Conservation (phyloP, 2,113 vertebrate genomes). For the Spea bombifrons region DNA sequence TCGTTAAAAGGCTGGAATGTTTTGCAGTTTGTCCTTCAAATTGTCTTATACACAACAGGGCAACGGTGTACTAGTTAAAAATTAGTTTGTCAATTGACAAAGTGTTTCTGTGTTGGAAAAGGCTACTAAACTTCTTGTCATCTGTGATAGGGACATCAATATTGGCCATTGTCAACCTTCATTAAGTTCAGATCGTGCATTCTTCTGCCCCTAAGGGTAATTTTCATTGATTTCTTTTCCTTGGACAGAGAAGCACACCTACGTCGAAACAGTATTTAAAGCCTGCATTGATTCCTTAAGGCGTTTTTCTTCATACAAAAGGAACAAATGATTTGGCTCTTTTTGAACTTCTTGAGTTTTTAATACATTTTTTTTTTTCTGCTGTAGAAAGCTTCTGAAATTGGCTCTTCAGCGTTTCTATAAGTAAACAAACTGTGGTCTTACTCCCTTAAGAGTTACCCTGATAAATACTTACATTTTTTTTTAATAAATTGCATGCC, state of each 20-base stretch:
- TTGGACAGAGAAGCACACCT: slow-evolving; percentile 52
- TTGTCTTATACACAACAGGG: not conserved
- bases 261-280: slow-evolving; percentile 52
- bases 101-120: slow-evolving; percentile 55
- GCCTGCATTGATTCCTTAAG: slow-evolving; percentile 48
- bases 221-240: slow-evolving; percentile 63
- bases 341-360: slow-evolving; percentile 32
- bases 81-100: slow-evolving; percentile 51
- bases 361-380: not conserved
- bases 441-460: not conserved
- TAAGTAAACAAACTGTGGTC: not conserved
- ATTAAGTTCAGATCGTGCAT: slow-evolving; percentile 62
- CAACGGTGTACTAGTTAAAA: not conserved
- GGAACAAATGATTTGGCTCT: slow-evolving; percentile 56
- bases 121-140: slow-evolving; percentile 56
- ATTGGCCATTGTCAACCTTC: slow-evolving; percentile 65
- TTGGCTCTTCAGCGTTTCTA: not conserved
- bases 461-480: too few relatives aligned
- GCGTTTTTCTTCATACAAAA: slow-evolving; percentile 52
- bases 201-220: slow-evolving; percentile 56
- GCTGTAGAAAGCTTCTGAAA: not conserved
- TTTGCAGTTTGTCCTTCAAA: not conserved
- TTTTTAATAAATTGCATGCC: too few relatives aligned
- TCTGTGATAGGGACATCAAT: slow-evolving; percentile 65
- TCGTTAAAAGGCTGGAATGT: not conserved